Percentiles rank a stretch among this genome's conserved stretches.
Evolutionary conservation across 1,140 invertebrate species (phyloP).

Genomic region (Diachasmimorpha longicaudata): DNA sequence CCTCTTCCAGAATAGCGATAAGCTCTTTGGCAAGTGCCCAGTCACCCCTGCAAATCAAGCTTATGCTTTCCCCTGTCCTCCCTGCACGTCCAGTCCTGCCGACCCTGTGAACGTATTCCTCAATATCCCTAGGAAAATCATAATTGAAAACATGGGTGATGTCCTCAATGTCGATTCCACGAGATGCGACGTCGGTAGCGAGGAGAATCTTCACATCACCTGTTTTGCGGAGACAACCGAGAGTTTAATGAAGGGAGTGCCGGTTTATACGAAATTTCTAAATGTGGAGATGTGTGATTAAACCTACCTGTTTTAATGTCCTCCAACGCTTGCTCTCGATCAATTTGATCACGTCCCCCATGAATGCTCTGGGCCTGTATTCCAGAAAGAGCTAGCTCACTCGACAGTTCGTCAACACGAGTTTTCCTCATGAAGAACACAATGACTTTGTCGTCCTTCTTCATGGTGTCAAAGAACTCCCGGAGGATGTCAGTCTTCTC

Average conservation of each 20-base stretch:
- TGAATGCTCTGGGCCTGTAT: constrained; percentile 81
- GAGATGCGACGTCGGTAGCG: constrained; percentile 92
- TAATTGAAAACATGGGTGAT: constrained; percentile 87
- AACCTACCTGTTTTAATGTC: constrained; percentile 72
- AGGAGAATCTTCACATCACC: constrained; percentile 82
- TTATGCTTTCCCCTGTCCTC: constrained; percentile 79
- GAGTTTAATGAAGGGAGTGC: background rate
- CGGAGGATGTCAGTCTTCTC: constrained; percentile 69
- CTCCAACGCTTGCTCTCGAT: constrained; percentile 83
- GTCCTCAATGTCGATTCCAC: constrained; percentile 91
- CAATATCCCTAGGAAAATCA: constrained; percentile 89
- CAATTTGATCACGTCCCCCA: constrained; percentile 86
- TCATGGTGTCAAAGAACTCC: constrained; percentile 71
- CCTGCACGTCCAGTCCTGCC: constrained; percentile 90
- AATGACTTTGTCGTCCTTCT: constrained; percentile 78
- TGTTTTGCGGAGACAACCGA: constrained; percentile 31
- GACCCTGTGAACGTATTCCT: constrained; percentile 90
- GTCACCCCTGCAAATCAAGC: constrained; percentile 80
- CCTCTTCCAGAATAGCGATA: constrained; percentile 83
- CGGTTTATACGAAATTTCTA: too few species aligned
- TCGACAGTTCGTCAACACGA: constrained; percentile 80
- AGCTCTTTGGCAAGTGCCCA: constrained; percentile 80
- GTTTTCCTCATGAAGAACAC: constrained; percentile 88
- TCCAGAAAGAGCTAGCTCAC: constrained; percentile 74
- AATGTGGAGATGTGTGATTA: too few species aligned